phyloP scores from a whole-genome alignment of 2,797 vertebrate genomes.

The Manis javanica region DNA sequence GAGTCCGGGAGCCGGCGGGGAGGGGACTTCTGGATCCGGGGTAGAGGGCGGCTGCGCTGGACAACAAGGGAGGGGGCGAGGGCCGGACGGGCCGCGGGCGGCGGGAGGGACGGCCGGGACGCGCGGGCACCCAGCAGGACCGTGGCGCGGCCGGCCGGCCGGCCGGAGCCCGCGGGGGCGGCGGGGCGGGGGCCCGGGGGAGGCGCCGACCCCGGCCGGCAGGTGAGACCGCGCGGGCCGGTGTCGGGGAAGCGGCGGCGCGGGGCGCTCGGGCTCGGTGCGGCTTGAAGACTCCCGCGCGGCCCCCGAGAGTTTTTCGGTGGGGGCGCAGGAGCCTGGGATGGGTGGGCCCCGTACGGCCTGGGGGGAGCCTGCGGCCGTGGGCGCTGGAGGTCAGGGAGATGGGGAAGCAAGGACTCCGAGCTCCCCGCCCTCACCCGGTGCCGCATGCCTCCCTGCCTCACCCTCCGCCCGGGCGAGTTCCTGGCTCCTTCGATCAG shows the following conservation, averaged over 20 bases:
- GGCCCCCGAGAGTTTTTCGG: neutral
- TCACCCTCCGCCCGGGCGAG: conserved; percentile 4
- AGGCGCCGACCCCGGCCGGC: conserved; percentile 44
- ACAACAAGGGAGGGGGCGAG: conserved; percentile 79
- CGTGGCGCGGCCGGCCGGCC: conserved; percentile 60
- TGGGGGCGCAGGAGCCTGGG: neutral
- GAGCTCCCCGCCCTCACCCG: neutral
- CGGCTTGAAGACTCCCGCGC: neutral
- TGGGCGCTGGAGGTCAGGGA: neutral
- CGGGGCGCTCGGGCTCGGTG: neutral
- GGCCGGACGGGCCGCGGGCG: conserved; percentile 63
- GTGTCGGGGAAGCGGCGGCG: neutral
- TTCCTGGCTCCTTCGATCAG: neutral
- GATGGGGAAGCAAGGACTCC: neutral
- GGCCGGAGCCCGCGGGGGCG: conserved; percentile 69
- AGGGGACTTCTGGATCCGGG: conserved; percentile 86
- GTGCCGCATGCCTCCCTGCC: neutral
- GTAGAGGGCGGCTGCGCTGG: conserved; percentile 86
- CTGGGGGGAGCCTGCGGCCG: neutral
- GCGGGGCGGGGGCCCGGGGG: conserved; percentile 52
- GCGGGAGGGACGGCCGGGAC: conserved; percentile 69
- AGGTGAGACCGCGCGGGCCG: conserved; percentile 62
- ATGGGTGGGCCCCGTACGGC: neutral
- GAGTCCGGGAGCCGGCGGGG: conserved; percentile 80
- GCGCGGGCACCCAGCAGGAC: conserved; percentile 52